These are phyloP conservation scores for Theretra japonica DNA, from an alignment of 2,888 invertebrate genomes.

Conservation along the genomic window DNA sequence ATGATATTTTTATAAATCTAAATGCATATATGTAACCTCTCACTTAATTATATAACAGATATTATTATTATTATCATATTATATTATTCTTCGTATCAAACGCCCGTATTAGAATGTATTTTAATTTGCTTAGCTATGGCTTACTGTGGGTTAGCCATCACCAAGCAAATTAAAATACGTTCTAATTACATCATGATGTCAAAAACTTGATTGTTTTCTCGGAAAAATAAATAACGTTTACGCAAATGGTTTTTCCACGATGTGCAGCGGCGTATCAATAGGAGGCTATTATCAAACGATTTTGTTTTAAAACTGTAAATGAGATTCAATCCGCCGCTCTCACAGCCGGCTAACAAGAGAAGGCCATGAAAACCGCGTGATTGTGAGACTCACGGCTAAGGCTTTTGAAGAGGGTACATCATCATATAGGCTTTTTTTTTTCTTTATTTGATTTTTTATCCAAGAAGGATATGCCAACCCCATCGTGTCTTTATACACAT, in stretches of 20 bases:
- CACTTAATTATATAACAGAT: too few relatives aligned
- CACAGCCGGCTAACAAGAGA: constrained; percentile 46
- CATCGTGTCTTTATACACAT: too few relatives aligned
- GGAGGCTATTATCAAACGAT: constrained; percentile 50
- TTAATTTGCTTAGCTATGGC: too few relatives aligned
- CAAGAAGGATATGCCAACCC: too few relatives aligned
- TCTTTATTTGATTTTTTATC: too few relatives aligned
- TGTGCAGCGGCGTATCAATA: constrained; percentile 47
- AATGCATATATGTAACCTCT: too few relatives aligned
- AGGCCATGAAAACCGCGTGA: constrained; percentile 47
- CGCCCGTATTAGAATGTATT: too few relatives aligned
- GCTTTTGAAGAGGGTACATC: neutral
- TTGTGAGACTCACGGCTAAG: neutral
- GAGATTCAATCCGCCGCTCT: constrained; percentile 53
- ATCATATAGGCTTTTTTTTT: too few relatives aligned
- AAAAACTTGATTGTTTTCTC: neutral
- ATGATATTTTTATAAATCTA: too few relatives aligned
- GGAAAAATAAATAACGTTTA: neutral
- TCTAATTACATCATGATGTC: neutral
- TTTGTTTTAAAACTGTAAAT: constrained; percentile 44
- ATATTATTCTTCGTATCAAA: too few relatives aligned
- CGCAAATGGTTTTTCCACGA: neutral
- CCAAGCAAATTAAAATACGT: neutral
- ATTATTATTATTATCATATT: too few relatives aligned
- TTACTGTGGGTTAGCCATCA: neutral